Evolutionary conservation across 1,140 invertebrate species (phyloP).

Genomic region (Tetramorium alpestre): DNA sequence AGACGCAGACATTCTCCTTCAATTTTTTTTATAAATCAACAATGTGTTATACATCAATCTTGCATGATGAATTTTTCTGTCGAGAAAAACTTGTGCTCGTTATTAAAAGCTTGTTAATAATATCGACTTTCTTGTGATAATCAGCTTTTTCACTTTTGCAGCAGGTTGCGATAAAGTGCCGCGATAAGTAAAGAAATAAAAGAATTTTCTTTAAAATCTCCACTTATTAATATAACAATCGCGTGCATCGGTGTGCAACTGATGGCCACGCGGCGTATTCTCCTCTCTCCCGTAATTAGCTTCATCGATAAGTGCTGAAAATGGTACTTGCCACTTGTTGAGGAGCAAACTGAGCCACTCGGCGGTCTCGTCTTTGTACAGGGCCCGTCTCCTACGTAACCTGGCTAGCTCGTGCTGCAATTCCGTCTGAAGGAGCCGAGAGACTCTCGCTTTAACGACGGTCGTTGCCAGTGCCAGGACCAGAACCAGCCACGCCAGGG

Average conservation of each 20-base stretch:
- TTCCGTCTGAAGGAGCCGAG: constrained; percentile 76
- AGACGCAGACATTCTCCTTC: not conserved
- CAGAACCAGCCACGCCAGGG: constrained; percentile 82
- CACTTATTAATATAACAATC: not conserved
- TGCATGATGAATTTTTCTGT: not conserved
- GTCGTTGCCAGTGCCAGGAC: constrained; percentile 78
- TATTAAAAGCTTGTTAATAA: not conserved
- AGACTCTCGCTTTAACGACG: constrained; percentile 77
- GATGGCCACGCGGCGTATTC: not conserved
- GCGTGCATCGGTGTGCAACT: not conserved
- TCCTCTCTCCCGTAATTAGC: not conserved
- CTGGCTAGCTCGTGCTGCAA: constrained; percentile 81
- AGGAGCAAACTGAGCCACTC: constrained; percentile 87
- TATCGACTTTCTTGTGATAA: not conserved
- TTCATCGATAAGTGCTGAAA: not conserved
- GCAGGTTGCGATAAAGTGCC: not conserved
- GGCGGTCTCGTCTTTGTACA: constrained; percentile 85
- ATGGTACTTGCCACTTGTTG: constrained; percentile 85
- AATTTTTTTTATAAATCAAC: not conserved
- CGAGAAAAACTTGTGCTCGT: not conserved
- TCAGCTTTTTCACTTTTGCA: not conserved
- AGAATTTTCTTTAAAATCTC: not conserved
- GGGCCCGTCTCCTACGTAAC: constrained; percentile 84
- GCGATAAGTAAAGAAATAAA: not conserved
- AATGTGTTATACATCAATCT: not conserved